Base-by-base conservation (phyloP, 1,140 invertebrate species). In the Plectus sambesii region DNA sequence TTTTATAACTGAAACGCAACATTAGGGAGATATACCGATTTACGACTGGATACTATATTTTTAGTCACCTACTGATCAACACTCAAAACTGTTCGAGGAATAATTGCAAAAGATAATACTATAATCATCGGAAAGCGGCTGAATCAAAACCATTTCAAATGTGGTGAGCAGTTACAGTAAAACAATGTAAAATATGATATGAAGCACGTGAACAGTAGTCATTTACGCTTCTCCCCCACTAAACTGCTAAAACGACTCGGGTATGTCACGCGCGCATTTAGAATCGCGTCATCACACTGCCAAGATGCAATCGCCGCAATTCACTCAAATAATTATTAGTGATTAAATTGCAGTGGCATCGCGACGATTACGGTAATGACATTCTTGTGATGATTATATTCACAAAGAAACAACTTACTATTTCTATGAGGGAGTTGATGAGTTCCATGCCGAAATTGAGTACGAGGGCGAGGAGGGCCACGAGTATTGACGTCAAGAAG, bases 371-470 rank as follows among this genome's bases (percentile, higher is more conserved):
- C 35, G 60, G 2, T 58, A 58, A 38, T 53, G 26, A 25, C 8
- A 35, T 40, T 23, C 9, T 15, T 5, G n/a, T 5, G 46, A 40
- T 19, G 24, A 46, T 24, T 22, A 35, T 50, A 24, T 29, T 33
- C 30, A 30, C 33, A 2, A 24, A 41, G 33, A 19, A 20, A 36
- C 12, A 19, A 76, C 76, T 78, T 74, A 90, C 87, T 74, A 85
- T 78, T 69, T 85, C 87, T 19, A 97, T 77, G 47, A 87, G 75
- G 67, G 93, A 89, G 70, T 93, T 93, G 41, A 96, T 77, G 42
- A 96, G 79, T 8, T 88, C 86, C 17, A 88, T 83, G 49, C 89
- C 87, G 27, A 90, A 89, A 46, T 85, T 86, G 38, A 96, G 76
- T 39, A 98, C 64, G 8, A 93, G 67, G 2, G 87, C 90, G 4